phyloP scores from a whole-genome alignment of 1,140 invertebrate genomes.

The Palaemon carinicauda region DNA sequence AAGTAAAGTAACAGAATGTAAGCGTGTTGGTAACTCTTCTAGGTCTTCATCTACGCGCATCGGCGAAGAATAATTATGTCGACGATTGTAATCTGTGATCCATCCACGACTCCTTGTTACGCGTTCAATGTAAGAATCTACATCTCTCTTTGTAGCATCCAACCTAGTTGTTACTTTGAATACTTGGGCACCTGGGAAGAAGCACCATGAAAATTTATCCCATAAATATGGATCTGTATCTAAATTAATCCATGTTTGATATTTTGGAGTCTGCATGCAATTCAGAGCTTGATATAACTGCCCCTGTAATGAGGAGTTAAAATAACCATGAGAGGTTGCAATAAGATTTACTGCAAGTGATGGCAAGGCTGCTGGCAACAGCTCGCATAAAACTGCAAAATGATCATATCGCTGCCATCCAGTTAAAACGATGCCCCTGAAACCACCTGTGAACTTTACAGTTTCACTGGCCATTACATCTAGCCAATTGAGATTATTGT shows the following conservation, averaged over 20 bases:
- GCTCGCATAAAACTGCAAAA: slow-evolving; percentile 90
- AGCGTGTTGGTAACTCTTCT: slow-evolving; percentile 70
- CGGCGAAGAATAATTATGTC: slow-evolving; percentile 79
- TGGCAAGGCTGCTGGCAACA: slow-evolving; percentile 85
- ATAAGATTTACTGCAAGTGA: slow-evolving; percentile 74
- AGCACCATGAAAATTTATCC: slow-evolving; percentile 70
- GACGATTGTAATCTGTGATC: slow-evolving; percentile 81
- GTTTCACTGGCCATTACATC: slow-evolving; percentile 71
- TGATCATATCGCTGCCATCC: slow-evolving; percentile 89
- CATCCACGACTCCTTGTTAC: slow-evolving; percentile 69
- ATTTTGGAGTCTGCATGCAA: slow-evolving; percentile 65
- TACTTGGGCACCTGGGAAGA: slow-evolving; percentile 70
- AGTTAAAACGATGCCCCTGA: slow-evolving; percentile 67
- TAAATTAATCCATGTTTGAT: slow-evolving; percentile 65
- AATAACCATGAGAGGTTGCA: slow-evolving; percentile 71
- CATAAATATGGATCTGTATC: slow-evolving; percentile 71
- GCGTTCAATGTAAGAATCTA: slow-evolving; percentile 63
- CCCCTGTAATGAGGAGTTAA: slow-evolving; percentile 69
- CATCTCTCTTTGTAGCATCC: slow-evolving; percentile 66
- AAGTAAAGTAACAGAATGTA: slow-evolving; percentile 65
- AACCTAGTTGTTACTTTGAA: slow-evolving; percentile 71
- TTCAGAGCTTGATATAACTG: slow-evolving; percentile 69
- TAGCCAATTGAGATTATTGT: slow-evolving; percentile 79
- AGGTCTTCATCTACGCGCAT: slow-evolving; percentile 76
- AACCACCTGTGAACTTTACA: slow-evolving; percentile 70